Evolutionary conservation across 2,797 vertebrate species (phyloP).

Genomic region (Gymnoscopelus braueri): DNA sequence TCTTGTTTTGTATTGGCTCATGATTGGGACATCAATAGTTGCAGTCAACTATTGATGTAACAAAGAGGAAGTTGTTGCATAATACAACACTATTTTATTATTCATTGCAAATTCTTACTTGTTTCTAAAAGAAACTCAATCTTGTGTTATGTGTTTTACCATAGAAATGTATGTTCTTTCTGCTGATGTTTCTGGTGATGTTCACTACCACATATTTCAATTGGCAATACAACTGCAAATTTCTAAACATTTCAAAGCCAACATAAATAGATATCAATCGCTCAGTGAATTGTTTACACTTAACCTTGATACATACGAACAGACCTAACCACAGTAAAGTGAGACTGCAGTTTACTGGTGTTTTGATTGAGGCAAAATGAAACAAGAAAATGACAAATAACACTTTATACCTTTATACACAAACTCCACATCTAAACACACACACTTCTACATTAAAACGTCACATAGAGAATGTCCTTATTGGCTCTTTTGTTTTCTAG

Average conservation of each 20-base stretch:
- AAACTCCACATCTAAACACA: not conserved
- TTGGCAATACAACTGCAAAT: too few species aligned
- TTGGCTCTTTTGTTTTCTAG: conserved; percentile 77
- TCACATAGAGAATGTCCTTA: not conserved
- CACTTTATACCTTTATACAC: not conserved
- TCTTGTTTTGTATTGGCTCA: conserved; percentile 25
- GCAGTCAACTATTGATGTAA: not conserved
- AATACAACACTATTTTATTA: too few species aligned
- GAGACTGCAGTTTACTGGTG: not conserved
- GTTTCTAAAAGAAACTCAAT: too few species aligned
- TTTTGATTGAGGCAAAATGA: conserved; percentile 38
- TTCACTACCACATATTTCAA: too few species aligned
- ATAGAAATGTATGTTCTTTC: too few species aligned
- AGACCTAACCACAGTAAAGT: not conserved
- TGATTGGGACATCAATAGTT: conserved; percentile 1
- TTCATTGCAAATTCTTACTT: too few species aligned
- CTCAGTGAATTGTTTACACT: too few species aligned
- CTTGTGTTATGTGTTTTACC: too few species aligned
- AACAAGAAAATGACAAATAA: not conserved
- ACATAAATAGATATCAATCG: too few species aligned
- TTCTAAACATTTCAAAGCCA: too few species aligned
- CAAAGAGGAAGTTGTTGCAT: too few species aligned
- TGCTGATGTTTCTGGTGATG: too few species aligned
- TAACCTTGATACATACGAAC: not conserved
- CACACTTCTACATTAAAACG: not conserved